Base-by-base conservation (phyloP, 1,140 invertebrate genomes). In the Helicoverpa zea region DNA sequence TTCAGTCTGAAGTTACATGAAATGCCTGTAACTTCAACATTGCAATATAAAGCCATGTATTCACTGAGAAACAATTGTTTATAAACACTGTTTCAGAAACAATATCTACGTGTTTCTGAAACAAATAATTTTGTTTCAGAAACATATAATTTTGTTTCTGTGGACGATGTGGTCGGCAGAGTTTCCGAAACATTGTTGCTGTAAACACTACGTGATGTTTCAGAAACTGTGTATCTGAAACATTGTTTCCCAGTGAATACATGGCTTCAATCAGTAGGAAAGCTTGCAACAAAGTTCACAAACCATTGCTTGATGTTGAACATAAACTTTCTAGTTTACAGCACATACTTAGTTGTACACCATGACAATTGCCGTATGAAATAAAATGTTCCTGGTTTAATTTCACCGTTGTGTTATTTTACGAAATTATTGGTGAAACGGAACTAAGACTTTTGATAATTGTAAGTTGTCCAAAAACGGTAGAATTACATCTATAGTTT, bases 331-430 rank as follows among this genome's bases (percentile, higher is more conserved):
- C 23, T 43, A 51, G 64, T 66, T 66, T 52, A 77, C 47, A 77
- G 18, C 58, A 47, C 74, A 47, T 77, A 23, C 23, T 23, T 23
- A 52, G 30, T 56, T 43, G 18, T 2, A 35, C 23, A 11, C 59
- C 43, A 49, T 66, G 49, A 77, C 61, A 43, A 77, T 66, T 66
- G 75, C 23, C 59, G 14, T 77, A 64, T 77, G 61, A 77, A 77
- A 77, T 77, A 16, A 75, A 75, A 72, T 12, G 75, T n/a, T 77
- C 49, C 59, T 77, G 66, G 75, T 77, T 56, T 77, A 16, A 66
- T 43, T 63, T 11, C 64, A 68, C 49, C 23, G 64, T 52, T 54
- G 51, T 56, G 51, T 49, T 72, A 12, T 29, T 54, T 49, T 49
- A 35, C 7, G 35, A 3, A 3, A n/a, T 23, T 11, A 47, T 43